phyloP scores from a whole-genome alignment of 2,888 invertebrate species.

The Ganaspis brasiliensis region DNA sequence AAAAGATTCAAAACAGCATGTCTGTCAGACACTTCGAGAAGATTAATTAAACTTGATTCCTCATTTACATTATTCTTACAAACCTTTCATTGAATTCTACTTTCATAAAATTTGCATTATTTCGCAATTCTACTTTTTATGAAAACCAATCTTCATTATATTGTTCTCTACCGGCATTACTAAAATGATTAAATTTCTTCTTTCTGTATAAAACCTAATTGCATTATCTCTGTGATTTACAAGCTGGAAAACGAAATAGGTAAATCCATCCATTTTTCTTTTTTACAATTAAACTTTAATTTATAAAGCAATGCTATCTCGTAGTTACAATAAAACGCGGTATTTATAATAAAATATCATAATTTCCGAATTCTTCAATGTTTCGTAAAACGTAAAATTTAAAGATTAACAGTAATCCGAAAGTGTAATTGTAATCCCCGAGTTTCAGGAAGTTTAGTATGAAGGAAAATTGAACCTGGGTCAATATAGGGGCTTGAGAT shows the following conservation, averaged over 20 bases:
- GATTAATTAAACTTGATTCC: constrained; percentile 10
- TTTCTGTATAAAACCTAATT: too few species aligned
- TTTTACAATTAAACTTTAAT: too few species aligned
- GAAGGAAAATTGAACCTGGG: constrained; percentile 32
- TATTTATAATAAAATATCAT: too few species aligned
- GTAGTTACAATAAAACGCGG: too few species aligned
- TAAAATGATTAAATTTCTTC: not conserved
- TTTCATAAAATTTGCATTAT: not conserved
- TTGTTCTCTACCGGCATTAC: not conserved
- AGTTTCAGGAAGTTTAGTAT: constrained; percentile 8
- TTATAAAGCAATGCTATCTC: too few species aligned
- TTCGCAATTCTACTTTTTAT: not conserved
- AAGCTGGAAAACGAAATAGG: too few species aligned
- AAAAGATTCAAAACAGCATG: constrained; percentile 4
- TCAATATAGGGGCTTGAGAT: constrained; percentile 31
- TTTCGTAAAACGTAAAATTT: too few species aligned
- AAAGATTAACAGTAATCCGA: not conserved
- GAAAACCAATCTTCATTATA: not conserved
- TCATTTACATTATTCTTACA: not conserved
- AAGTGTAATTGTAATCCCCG: constrained; percentile 11
- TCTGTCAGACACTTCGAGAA: constrained; percentile 3
- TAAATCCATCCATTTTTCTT: too few species aligned
- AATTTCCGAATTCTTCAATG: too few species aligned
- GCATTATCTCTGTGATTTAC: too few species aligned
- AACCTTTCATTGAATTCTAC: not conserved